Evolutionary conservation across 2,797 vertebrate species (phyloP), one percentile per base, ranked within the genome.

Genomic region (Arctocebus calabarensis): DNA sequence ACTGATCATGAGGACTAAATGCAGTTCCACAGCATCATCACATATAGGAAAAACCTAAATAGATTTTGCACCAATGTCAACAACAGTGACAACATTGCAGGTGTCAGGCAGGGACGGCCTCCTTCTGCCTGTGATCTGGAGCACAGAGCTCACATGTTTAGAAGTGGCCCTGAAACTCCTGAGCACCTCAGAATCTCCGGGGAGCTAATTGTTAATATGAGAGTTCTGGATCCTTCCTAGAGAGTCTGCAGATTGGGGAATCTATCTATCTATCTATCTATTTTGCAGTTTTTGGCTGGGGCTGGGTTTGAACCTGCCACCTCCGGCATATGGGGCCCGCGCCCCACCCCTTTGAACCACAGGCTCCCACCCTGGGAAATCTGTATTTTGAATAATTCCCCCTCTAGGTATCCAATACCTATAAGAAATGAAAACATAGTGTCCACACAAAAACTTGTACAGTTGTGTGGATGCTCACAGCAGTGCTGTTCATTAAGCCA

Each of bases 341-440:
- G 40, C 40, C 40, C 40, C 40, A 40, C 40, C 40, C 40, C 40
- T 40, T 40, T 40, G 40, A 40, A 5, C 40, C 40, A 40, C 40
- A 40, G 40, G 40, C 40, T 40, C 40, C 40, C 40, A 5, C 40
- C 40, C 40, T 62, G 19, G 55, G 64, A 43, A 91, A 77, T 78
- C 23, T 90, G 27, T 37, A 52, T 92, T 84, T 92, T 84, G 86
- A 55, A 83, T 23, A 89, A 82, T 45, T 66, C 64, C 16, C 14
- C 23, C 14, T 43, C 27, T 25, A 5, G 17, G 22, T 82, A 37
- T 55, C 62, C 19, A 32, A n/a, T 57, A 62, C 13, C 40, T 37
- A 32, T 73, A 57, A 77, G 52, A 29, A 70, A 55, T 12, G 23
- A 59, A 95, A 90, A 79, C 19, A 14, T 9, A 64, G 34, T 2